phyloP scores from a whole-genome alignment of 2,113 vertebrate species.

The Pandion haliaetus region DNA sequence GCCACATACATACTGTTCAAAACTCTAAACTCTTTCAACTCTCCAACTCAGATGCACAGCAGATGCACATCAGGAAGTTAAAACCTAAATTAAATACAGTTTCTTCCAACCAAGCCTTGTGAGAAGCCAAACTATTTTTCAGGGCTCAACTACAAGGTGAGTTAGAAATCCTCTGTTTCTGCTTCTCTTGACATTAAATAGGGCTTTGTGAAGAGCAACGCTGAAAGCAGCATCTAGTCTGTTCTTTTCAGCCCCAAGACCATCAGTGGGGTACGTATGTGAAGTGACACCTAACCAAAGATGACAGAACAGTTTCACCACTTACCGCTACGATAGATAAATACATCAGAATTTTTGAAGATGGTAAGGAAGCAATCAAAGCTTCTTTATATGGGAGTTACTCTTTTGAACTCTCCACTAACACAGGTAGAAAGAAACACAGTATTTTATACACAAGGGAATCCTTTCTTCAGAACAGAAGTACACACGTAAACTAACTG shows the following conservation, averaged over 20 bases:
- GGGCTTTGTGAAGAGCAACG: background rate
- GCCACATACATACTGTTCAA: background rate
- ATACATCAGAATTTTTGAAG: background rate
- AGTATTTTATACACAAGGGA: background rate
- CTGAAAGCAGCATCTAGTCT: background rate
- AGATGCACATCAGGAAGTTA: background rate
- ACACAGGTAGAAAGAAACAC: background rate
- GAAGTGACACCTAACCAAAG: background rate
- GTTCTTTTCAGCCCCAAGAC: background rate
- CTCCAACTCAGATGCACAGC: background rate
- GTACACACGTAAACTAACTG: background rate
- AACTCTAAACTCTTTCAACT: background rate
- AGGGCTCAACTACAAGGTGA: background rate
- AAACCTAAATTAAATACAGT: background rate
- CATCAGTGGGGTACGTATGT: background rate
- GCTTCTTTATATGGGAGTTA: background rate
- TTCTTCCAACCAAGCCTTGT: background rate
- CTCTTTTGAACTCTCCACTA: background rate
- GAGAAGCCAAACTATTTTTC: background rate
- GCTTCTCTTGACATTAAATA: background rate
- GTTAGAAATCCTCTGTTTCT: background rate
- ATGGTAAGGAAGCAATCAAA: background rate
- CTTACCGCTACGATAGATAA: background rate
- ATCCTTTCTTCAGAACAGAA: background rate
- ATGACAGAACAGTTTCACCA: background rate